Evolutionary conservation across 2,797 vertebrate species (phyloP), one percentile per base, ranked within the genome.

Genomic region (Apogon hyalosoma): DNA sequence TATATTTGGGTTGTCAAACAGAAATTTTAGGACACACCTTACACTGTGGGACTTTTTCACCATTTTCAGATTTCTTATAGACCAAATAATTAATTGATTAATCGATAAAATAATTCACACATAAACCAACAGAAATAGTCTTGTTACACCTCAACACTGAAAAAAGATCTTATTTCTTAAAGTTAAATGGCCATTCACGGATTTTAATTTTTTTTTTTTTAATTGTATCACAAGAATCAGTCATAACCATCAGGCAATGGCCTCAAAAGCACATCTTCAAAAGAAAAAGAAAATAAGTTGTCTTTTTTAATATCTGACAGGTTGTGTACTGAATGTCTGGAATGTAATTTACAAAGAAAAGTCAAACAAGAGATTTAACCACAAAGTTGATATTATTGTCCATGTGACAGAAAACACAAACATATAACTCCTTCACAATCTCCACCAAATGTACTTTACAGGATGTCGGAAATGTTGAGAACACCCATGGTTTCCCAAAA

Each of bases 241-340:
- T 13, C 50, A 38, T 18, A 38, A 43, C 52, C 50, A 50, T 19
- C 38, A 43, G 16, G 54, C 10, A 14, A 3, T 15, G 13, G 19
- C 72, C 8, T 40, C 11, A 73, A 42, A 21, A 40, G 2, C 21
- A 47, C 16, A 31, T 16, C 40, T 58, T 4, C n/a, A 21, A 64
- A 56, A 63, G 18, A 46, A 72, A 69, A 16, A 78, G 63, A 51
- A 45, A 47, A 73, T 2, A 86, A 75, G 59, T 48, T 9, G 53
- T 72, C 61, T 58, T 9, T 58, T 92, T 88, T 84, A 87, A 83
- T 86, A 81, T 80, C 79, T 74, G 68, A 50, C 63, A 78, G 69
- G 43, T 64, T 38, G 40, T 71, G 63, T 65, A 50, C 69, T 84
- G 40, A 56, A 46, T 53, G 24, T 82, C 77, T 67, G 80, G 77